These are phyloP conservation scores for Micromussa lordhowensis DNA, from an alignment of 92 coral and sea anemone species.

Conservation along the genomic window DNA sequence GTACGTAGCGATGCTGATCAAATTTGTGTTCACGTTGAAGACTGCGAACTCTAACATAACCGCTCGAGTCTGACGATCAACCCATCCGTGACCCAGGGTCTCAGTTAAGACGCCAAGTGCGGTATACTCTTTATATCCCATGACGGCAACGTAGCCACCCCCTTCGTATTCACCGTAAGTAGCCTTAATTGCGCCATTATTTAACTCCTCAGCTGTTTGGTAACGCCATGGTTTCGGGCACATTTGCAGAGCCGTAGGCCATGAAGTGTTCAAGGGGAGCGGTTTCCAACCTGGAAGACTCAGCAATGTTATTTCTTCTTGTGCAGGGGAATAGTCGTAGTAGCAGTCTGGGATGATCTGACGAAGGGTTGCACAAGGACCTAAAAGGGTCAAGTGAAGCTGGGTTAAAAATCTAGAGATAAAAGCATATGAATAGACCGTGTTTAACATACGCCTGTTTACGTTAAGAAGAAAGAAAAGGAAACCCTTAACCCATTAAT, in stretches of 20 bases:
- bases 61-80: slow-evolving; percentile 58
- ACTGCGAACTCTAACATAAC: slow-evolving; percentile 58
- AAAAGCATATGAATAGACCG: not conserved
- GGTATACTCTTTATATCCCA: slow-evolving; percentile 49
- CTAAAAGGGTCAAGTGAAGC: not conserved
- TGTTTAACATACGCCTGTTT: too few species aligned
- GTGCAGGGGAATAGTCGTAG: slow-evolving; percentile 14
- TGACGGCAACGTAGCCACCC: slow-evolving; percentile 50
- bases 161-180: slow-evolving; percentile 33
- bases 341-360: slow-evolving; percentile 19
- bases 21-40: slow-evolving; percentile 55
- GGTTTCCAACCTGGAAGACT: slow-evolving; percentile 53
- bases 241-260: slow-evolving; percentile 31
- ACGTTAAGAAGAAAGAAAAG: too few species aligned
- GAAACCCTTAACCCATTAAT: too few species aligned
- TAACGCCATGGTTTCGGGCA: slow-evolving; percentile 68
- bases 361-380: not conserved
- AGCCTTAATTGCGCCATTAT: slow-evolving; percentile 9
- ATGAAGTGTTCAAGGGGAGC: slow-evolving; percentile 27
- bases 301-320: slow-evolving; percentile 20
- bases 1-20: slow-evolving; percentile 33
- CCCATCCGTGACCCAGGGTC: slow-evolving; percentile 29
- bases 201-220: slow-evolving; percentile 12
- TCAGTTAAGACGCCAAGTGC: slow-evolving; percentile 36
- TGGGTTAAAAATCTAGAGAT: not conserved